Conservation (phyloP, 2,113 vertebrate species). For the Rhineura floridana region DNA sequence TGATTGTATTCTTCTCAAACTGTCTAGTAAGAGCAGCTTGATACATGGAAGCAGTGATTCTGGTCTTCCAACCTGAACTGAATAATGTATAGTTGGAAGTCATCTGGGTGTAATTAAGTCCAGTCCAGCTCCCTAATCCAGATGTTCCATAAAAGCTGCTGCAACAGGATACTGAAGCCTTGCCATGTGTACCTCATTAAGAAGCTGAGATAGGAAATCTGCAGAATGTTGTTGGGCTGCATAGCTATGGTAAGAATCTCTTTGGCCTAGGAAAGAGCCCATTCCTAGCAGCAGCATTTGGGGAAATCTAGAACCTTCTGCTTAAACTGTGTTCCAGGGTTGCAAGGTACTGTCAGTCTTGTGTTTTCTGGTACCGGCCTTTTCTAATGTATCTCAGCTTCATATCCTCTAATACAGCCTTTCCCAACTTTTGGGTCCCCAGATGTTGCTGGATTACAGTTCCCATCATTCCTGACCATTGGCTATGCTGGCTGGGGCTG, state of each 20-base stretch:
- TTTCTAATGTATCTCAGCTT: accelerated
- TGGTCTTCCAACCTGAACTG: background rate
- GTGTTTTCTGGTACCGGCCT: background rate
- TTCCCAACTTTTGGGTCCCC: too few relatives aligned
- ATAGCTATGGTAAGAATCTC: background rate
- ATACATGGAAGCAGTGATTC: background rate
- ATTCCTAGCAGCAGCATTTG: accelerated
- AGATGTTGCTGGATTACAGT: too few relatives aligned
- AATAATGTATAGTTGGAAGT: background rate
- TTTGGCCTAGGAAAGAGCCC: background rate
- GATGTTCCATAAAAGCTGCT: background rate
- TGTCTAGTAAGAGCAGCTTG: background rate
- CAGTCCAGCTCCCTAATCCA: background rate
- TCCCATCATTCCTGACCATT: too few relatives aligned
- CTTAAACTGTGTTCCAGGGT: accelerated
- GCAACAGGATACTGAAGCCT: accelerated
- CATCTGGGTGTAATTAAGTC: background rate
- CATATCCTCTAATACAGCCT: background rate
- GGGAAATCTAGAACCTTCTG: accelerated
- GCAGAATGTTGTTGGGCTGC: background rate
- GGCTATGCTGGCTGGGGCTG: too few relatives aligned
- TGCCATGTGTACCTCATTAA: background rate
- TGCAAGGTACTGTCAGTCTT: background rate
- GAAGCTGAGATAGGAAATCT: background rate
- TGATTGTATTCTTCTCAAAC: background rate